Conservation (phyloP, 2,113 vertebrate genomes). For the Brachypodius melanocephalos region DNA sequence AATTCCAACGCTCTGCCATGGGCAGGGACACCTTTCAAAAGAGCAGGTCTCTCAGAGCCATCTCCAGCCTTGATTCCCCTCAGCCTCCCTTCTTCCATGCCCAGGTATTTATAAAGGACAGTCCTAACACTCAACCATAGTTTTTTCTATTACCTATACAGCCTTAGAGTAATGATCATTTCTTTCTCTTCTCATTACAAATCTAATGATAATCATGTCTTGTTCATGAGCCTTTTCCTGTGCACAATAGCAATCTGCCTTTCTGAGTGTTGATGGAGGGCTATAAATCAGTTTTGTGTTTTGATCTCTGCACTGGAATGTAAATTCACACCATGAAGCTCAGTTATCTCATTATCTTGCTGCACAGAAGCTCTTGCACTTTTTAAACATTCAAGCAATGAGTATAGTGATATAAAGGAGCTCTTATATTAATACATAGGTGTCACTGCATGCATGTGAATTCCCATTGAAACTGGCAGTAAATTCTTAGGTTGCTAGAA, state of each 20-base stretch:
- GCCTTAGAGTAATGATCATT: neutral
- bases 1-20: accelerated
- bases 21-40: neutral
- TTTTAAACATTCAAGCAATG: neutral
- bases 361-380: neutral
- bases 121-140: accelerated
- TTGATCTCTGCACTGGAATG: neutral
- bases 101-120: neutral
- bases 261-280: neutral
- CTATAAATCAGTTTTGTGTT: neutral
- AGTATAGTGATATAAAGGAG: neutral
- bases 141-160: neutral
- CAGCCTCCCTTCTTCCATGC: neutral
- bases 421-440: neutral
- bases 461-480: neutral
- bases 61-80: neutral
- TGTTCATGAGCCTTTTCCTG: neutral
- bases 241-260: neutral
- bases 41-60: neutral
- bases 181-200: neutral
- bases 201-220: neutral
- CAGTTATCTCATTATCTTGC: neutral
- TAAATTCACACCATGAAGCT: neutral
- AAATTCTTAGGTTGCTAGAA: neutral
- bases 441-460: neutral